Conservation (phyloP, 2,888 invertebrate species). For the Lottia scabra region DNA sequence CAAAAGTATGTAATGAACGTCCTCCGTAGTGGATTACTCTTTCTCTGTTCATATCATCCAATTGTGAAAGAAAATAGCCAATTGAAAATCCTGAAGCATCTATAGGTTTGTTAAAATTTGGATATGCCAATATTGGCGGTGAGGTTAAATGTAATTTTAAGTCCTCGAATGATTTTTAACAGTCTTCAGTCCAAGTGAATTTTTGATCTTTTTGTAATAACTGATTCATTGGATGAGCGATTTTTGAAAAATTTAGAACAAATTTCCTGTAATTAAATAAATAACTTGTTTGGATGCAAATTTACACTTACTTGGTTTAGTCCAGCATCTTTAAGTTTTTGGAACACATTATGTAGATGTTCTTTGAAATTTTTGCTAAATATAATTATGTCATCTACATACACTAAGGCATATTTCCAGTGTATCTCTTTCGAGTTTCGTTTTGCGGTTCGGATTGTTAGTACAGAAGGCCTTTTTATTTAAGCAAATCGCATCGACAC, state of each 20-base stretch:
- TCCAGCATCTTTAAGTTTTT: conserved; percentile 26
- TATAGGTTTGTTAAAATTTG: conserved; percentile 29
- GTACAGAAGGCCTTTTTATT: too few relatives aligned
- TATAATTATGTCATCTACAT: conserved; percentile 40
- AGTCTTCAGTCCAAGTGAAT: conserved; percentile 32
- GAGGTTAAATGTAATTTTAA: conserved; percentile 23
- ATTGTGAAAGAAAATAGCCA: conserved; percentile 29
- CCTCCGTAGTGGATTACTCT: conserved; percentile 35
- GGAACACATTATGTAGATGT: conserved; percentile 29
- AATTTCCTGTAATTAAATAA: conserved; percentile 30
- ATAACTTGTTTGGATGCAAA: conserved; percentile 28
- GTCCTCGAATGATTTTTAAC: conserved; percentile 23
- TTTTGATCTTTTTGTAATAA: conserved; percentile 25
- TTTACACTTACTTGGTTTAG: conserved; percentile 36
- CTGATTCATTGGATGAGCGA: conserved; percentile 30
- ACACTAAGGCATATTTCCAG: conserved; percentile 35
- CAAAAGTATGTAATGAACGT: conserved; percentile 23
- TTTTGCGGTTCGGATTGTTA: too few relatives aligned
- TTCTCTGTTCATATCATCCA: conserved; percentile 23
- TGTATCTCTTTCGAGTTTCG: conserved; percentile 27
- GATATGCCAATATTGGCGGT: conserved; percentile 32
- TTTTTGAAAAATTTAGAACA: conserved; percentile 30
- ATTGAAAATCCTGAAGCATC: conserved; percentile 30
- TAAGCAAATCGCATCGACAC: too few relatives aligned
- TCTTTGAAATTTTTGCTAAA: conserved; percentile 29